Evolutionary conservation across 2,113 vertebrate genomes (phyloP).

Genomic region (Leptocoma aspasia): DNA sequence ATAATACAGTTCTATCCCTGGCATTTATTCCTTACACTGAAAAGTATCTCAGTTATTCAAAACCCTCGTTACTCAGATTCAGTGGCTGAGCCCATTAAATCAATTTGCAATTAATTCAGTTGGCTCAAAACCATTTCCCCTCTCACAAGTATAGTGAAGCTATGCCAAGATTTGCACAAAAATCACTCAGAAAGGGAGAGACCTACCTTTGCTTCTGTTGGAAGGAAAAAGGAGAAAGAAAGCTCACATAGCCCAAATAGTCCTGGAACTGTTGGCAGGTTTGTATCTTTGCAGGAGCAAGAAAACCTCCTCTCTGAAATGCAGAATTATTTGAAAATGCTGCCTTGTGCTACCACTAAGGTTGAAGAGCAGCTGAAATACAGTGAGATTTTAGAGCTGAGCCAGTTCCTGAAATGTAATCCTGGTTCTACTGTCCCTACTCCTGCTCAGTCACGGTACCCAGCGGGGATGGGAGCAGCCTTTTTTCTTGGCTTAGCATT

Average conservation of each 20-base stretch:
- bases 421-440: background rate
- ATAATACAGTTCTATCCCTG: conserved; percentile 42
- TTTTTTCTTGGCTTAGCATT: background rate
- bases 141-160: background rate
- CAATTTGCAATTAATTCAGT: conserved; percentile 1
- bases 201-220: background rate
- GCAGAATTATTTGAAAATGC: background rate
- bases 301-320: background rate
- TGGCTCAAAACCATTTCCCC: background rate
- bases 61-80: background rate
- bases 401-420: background rate
- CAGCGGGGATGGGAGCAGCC: background rate
- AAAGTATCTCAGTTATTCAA: conserved; percentile 50
- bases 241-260: background rate
- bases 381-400: background rate
- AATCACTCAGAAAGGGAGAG: background rate
- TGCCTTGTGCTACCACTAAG: background rate
- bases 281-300: background rate
- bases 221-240: background rate
- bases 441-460: background rate
- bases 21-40: conserved; percentile 49
- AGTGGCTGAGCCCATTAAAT: background rate
- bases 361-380: background rate
- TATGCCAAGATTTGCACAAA: background rate
- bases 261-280: background rate